These are phyloP conservation scores for Nysson spinosus DNA, from an alignment of 2,888 invertebrate genomes.

Conservation along the genomic window DNA sequence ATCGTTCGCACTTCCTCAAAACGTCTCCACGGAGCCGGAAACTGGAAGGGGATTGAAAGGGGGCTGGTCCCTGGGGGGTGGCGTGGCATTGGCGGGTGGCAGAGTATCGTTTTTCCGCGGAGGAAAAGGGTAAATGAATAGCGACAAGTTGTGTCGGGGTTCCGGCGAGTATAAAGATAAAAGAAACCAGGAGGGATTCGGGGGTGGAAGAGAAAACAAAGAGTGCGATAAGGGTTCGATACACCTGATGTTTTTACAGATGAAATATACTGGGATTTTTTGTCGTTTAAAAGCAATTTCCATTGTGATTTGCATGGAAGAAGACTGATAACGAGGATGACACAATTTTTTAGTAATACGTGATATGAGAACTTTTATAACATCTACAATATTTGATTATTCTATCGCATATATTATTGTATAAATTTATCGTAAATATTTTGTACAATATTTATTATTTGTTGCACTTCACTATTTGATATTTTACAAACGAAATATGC, in stretches of 20 bases:
- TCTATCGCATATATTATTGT: too few relatives aligned
- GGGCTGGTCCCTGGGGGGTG: slow-evolving; percentile 24
- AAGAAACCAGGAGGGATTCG: slow-evolving; percentile 11
- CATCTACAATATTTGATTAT: too few relatives aligned
- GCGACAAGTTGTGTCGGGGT: slow-evolving; percentile 46
- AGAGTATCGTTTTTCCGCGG: slow-evolving; percentile 25
- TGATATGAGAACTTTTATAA: too few relatives aligned
- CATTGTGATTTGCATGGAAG: too few relatives aligned
- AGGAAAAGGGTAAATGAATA: slow-evolving; percentile 52
- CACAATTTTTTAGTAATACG: too few relatives aligned
- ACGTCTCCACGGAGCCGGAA: slow-evolving; percentile 28
- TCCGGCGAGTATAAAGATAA: slow-evolving; percentile 40
- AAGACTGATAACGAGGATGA: too few relatives aligned
- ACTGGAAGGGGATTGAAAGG: slow-evolving; percentile 32
- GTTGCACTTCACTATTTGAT: too few relatives aligned
- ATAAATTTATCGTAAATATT: too few relatives aligned
- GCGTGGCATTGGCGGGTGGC: slow-evolving; percentile 24
- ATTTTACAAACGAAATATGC: too few relatives aligned
- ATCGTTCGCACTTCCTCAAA: slow-evolving; percentile 45
- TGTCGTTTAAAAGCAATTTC: too few relatives aligned
- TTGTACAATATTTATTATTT: too few relatives aligned
- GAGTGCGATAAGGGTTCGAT: slow-evolving; percentile 25
- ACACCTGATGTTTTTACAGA: slow-evolving; percentile 2
- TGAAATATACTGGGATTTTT: slow-evolving; percentile 4
- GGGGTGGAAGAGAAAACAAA: slow-evolving; percentile 4